phyloP scores from a whole-genome alignment of 1,140 invertebrate genomes.

The Drosophila parvula region DNA sequence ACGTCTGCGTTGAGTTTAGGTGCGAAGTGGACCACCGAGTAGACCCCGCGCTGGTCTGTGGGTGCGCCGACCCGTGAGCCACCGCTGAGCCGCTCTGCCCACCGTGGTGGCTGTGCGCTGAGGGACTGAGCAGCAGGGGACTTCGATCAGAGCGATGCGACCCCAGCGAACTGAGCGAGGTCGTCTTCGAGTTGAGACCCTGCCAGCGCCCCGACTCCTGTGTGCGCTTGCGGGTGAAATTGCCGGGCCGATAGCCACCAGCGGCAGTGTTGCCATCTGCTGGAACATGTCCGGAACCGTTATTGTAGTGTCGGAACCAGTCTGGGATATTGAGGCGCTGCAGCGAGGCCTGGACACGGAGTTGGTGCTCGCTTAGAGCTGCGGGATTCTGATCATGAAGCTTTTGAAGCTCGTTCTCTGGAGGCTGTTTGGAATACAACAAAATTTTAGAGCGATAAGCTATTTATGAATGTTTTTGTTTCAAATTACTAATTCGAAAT shows the following conservation, averaged over 20 bases:
- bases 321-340: conserved; percentile 97
- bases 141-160: conserved; percentile 83
- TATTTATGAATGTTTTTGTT: conserved; percentile 5
- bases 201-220: conserved; percentile 89
- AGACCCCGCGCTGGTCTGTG: conserved; percentile 82
- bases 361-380: conserved; percentile 94
- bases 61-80: background rate
- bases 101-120: conserved; percentile 83
- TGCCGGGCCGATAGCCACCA: conserved; percentile 73
- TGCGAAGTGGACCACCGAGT: conserved; percentile 94
- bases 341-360: conserved; percentile 95
- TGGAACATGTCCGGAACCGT: conserved; percentile 81
- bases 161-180: conserved; percentile 89
- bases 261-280: conserved; percentile 75
- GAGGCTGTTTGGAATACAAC: conserved; percentile 88
- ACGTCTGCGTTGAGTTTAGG: conserved; percentile 89
- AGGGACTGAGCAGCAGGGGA: conserved; percentile 81
- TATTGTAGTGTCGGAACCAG: conserved; percentile 87
- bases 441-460: conserved; percentile 50
- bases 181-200: conserved; percentile 91
- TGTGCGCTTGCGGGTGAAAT: conserved; percentile 86
- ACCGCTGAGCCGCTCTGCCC: conserved; percentile 58
- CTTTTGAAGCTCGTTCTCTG: conserved; percentile 96
- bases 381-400: conserved; percentile 85
- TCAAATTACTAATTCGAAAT: too few species aligned